Base-by-base conservation (phyloP, 2,113 vertebrate genomes). In the Paradoxurus hermaphroditus region DNA sequence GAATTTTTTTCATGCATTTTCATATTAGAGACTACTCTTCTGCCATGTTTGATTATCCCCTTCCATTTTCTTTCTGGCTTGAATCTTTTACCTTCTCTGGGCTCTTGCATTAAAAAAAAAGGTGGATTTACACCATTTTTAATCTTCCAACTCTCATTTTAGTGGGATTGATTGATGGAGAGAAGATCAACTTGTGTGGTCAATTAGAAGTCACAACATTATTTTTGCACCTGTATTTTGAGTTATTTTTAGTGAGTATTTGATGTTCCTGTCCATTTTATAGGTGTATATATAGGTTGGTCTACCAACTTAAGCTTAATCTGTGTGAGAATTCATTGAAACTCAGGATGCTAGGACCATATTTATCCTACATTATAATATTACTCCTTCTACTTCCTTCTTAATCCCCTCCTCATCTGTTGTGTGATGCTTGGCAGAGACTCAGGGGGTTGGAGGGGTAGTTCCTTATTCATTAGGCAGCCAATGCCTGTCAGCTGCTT, bases 321-420 rank as follows among this genome's bases (percentile, higher is more conserved):
- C n/a, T 73, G 3, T 82, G 23, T 96, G 46, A 95, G 89, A 95
- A 59, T 73, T 86, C 84, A 65, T 36, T 31, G 36, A 82, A 95
- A 91, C 10, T 65, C 31, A 34, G 36, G 51, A 36, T 63, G 23
- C 4, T 49, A 72, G 49, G 46, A 41, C 44, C 19, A 14, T 75
- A 56, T 89, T 87, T 72, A 3, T 63, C 51, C 14, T 92, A 31
- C 0, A 6, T 77, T 29, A 6, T 59, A 67, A 34, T 51, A 77
- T 29, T 72, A 6, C 29, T 34, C 25, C 1, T 70, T 31, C 46
- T 29, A 8, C 23, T 75, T 90, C 19, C 34, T 10, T 87, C 56
- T 75, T 44, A 70, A 15, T 49, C 44, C 41, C 56, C 3, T 46
- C 3, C 63, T 84, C 7, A 6, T 91, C 39, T 15, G 7, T 63